Percentiles rank a stretch among this genome's conserved stretches.
phyloP scores from a whole-genome alignment of 2,888 invertebrate genomes.

The Rhingia campestris region DNA sequence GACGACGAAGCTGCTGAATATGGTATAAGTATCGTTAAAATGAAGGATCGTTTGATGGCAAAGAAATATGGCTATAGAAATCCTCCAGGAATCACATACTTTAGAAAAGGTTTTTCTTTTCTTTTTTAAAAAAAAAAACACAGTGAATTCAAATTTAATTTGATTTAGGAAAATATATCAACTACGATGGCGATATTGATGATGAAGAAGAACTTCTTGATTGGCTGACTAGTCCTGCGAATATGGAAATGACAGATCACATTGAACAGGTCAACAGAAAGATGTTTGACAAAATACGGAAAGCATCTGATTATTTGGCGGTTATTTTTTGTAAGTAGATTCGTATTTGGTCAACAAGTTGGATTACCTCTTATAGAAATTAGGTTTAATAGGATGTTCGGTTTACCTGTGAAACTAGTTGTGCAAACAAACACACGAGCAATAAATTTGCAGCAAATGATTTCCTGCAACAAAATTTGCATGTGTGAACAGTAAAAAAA shows the following conservation, averaged over 20 bases:
- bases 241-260: constrained; percentile 96
- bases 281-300: constrained; percentile 95
- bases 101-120: constrained; percentile 87
- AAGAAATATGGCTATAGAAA: constrained; percentile 95
- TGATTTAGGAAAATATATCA: constrained; percentile 88
- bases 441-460: too few species aligned
- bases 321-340: constrained; percentile 94
- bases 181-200: constrained; percentile 96
- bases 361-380: too few species aligned
- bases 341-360: neutral
- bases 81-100: constrained; percentile 95
- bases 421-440: too few species aligned
- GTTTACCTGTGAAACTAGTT: too few species aligned
- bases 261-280: constrained; percentile 95
- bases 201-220: constrained; percentile 94
- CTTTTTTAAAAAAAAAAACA: neutral
- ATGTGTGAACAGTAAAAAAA: too few species aligned
- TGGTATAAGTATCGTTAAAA: constrained; percentile 94
- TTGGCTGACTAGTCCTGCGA: constrained; percentile 96
- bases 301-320: constrained; percentile 94
- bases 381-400: too few species aligned
- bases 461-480: too few species aligned
- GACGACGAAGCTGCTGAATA: constrained; percentile 96
- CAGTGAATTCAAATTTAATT: neutral
- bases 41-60: constrained; percentile 94